Evolutionary conservation across 2,888 invertebrate species (phyloP), one percentile per base, ranked within the genome.

Genomic region (Ferrisia virgata): DNA sequence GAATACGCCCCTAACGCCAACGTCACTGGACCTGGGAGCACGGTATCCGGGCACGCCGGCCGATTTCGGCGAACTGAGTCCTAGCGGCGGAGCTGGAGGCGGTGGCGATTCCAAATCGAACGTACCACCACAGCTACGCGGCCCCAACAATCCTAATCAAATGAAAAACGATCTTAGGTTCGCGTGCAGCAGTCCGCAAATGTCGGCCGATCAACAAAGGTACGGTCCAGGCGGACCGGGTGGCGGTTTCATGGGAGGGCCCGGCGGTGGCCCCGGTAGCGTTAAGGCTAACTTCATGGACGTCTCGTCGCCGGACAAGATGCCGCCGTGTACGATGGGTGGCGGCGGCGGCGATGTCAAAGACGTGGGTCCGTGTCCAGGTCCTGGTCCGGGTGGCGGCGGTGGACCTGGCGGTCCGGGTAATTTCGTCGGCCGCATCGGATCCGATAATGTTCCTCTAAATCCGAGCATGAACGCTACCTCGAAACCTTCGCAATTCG

Each of bases 401-500:
- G 47, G 43, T 11, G n/a, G n/a, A n/a, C 53, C 53, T 18, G 39
- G 28, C n/a, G 43, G 31, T 39, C 18, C 64, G 64, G 33, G 39
- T 11, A 36, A 33, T 64, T n/a, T 58, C 58, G 0, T 8, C 22
- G 18, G 47, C 11, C 83, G 83, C 18, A 86, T 86, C 81, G 86
- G 86, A 15, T 86, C 87, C 82, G 88, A 89, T 85, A 89, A 89
- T 86, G 87, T 89, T 79, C 89, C 89, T 47, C 86, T 89, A 11
- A 89, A 89, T 86, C 86, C 87, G 40, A 85, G 86, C 76, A 86
- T 86, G 76, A 80, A 40, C 22, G 79, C 85, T 31, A 86, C 86
- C n/a, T 84, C 86, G 76, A 89, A 89, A 86, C 87, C 89, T 84
- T 89, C 91, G 88, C 95, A 92, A 88, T 97, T 97, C 89, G 97